phyloP scores from a whole-genome alignment of 2,888 invertebrate genomes.

The Alloplasta piceator region DNA sequence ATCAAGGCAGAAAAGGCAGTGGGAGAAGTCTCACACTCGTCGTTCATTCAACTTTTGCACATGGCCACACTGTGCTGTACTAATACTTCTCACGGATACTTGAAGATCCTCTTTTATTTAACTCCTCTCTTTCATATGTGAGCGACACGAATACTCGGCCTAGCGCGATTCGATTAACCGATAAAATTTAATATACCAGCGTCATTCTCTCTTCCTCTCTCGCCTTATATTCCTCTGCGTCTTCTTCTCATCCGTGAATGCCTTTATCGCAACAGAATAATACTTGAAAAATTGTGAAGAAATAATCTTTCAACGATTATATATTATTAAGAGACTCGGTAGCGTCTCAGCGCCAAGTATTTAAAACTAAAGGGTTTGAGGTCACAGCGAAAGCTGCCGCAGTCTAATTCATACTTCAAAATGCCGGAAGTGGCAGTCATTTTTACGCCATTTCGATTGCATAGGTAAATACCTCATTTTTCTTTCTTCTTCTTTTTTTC shows the following conservation, averaged over 20 bases:
- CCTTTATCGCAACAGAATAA: too few relatives aligned
- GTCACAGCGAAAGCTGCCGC: too few relatives aligned
- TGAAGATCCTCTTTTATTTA: slow-evolving; percentile 57
- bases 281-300: too few relatives aligned
- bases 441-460: too few relatives aligned
- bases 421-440: too few relatives aligned
- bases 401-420: too few relatives aligned
- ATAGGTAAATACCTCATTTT: too few relatives aligned
- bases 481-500: too few relatives aligned
- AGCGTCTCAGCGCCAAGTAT: too few relatives aligned
- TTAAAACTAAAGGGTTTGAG: too few relatives aligned
- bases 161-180: slow-evolving; percentile 30
- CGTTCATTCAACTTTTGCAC: slow-evolving; percentile 63
- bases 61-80: slow-evolving; percentile 26
- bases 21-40: slow-evolving; percentile 57
- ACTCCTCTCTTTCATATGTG: neutral
- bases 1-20: slow-evolving; percentile 35
- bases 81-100: slow-evolving; percentile 28
- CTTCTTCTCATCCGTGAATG: neutral
- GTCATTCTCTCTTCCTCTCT: slow-evolving; percentile 34
- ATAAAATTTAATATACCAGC: slow-evolving; percentile 44
- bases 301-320: too few relatives aligned
- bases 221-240: neutral
- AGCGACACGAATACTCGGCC: slow-evolving; percentile 15
- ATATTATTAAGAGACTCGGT: too few relatives aligned